phyloP scores from a whole-genome alignment of 2,888 invertebrate genomes.

The Plebejus anna region DNA sequence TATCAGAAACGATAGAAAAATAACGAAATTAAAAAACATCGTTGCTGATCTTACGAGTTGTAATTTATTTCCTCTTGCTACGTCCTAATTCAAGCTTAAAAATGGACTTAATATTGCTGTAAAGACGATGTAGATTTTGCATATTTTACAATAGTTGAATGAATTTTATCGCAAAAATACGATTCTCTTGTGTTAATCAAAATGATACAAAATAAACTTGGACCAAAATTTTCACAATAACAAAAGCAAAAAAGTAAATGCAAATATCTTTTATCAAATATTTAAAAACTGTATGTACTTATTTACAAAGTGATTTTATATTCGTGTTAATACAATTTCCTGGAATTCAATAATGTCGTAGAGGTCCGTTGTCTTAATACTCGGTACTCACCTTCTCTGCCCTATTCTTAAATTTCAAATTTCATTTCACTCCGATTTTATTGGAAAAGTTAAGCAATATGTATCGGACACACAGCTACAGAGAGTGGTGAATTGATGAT shows the following conservation, averaged over 20 bases:
- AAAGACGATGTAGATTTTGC: no score
- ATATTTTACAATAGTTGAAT: no score
- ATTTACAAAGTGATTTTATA: background rate
- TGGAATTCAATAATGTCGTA: constrained; percentile 11
- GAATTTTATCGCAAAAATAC: no score
- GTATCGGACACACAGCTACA: constrained; percentile 46
- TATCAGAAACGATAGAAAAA: background rate
- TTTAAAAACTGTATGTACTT: no score
- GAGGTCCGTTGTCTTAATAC: constrained; percentile 48
- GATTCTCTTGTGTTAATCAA: no score
- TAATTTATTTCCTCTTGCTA: background rate
- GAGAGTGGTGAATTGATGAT: constrained; percentile 33
- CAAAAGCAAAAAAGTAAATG: no score
- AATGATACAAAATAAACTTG: no score
- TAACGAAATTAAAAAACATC: background rate
- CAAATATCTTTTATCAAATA: no score
- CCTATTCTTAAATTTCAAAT: constrained; percentile 63
- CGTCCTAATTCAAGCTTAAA: no score
- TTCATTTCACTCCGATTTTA: constrained; percentile 73
- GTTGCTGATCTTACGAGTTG: background rate
- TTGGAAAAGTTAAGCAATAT: constrained; percentile 73
- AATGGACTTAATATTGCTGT: no score
- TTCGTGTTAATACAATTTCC: background rate
- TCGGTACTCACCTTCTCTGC: constrained; percentile 51
- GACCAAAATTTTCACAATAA: no score